Conservation (phyloP, 2,797 vertebrate species). For the Luscinia megarhynchos region DNA sequence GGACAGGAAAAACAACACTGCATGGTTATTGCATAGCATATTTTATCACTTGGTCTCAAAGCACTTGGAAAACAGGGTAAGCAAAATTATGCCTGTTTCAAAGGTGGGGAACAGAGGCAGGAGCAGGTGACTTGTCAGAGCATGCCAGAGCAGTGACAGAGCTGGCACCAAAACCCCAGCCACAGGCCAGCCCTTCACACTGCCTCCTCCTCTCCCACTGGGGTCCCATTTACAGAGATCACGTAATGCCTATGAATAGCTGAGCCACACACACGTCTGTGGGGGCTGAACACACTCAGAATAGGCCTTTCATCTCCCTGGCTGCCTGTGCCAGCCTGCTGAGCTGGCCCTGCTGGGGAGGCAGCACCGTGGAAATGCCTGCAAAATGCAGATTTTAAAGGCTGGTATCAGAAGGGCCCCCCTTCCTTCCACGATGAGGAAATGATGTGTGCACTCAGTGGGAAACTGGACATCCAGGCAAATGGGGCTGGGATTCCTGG, state of each 20-base stretch:
- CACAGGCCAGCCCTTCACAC: background rate
- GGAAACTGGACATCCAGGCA: background rate
- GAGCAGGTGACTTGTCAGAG: background rate
- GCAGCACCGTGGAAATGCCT: background rate
- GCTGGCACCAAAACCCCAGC: background rate
- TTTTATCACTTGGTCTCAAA: background rate
- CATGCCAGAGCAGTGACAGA: background rate
- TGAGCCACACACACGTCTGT: background rate
- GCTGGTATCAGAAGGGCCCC: background rate
- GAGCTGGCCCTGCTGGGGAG: background rate
- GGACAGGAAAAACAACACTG: background rate
- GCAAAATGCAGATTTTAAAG: background rate
- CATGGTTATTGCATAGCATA: background rate
- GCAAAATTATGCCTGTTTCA: background rate
- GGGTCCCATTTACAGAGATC: background rate
- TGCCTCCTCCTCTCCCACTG: background rate
- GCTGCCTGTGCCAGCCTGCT: background rate
- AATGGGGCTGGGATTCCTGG: constrained; percentile 4
- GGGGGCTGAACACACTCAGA: background rate
- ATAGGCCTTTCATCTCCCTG: background rate
- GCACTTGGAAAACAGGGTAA: background rate
- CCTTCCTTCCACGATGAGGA: background rate
- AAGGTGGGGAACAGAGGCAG: background rate
- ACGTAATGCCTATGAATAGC: background rate
- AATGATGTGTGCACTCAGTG: background rate